Percentiles rank a stretch among this genome's conserved stretches.
Evolutionary conservation across 1,140 invertebrate genomes (phyloP).

Genomic region (Hycleus phaleratus): DNA sequence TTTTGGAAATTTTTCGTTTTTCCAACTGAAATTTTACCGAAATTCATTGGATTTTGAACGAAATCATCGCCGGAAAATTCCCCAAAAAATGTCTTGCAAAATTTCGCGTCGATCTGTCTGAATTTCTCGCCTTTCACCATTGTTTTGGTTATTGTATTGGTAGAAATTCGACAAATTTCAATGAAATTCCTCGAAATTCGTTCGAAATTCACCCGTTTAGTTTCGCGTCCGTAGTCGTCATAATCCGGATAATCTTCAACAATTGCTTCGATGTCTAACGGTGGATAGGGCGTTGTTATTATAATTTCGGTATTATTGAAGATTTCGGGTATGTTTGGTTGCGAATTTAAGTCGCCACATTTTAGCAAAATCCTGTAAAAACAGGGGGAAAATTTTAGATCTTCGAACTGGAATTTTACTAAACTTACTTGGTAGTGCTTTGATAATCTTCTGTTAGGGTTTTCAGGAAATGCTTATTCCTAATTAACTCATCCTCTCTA

Average conservation of each 20-base stretch:
- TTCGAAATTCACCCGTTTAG: constrained; percentile 2
- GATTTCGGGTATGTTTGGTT: not conserved
- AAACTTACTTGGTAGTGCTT: not conserved
- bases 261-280: not conserved
- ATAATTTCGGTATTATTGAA: not conserved
- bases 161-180: not conserved
- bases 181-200: not conserved
- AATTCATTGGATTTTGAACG: too few relatives aligned
- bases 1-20: too few relatives aligned
- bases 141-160: not conserved
- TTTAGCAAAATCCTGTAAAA: not conserved
- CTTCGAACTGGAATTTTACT: too few relatives aligned
- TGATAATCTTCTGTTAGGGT: not conserved
- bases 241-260: constrained; percentile 7
- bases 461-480: not conserved
- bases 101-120: too few relatives aligned
- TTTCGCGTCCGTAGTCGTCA: not conserved
- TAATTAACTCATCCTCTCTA: not conserved
- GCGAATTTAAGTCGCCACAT: not conserved
- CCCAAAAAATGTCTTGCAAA: too few relatives aligned
- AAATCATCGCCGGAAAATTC: too few relatives aligned
- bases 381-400: too few relatives aligned
- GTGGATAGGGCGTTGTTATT: constrained; percentile 1
- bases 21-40: too few relatives aligned
- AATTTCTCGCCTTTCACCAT: not conserved